phyloP scores from a whole-genome alignment of 2,888 invertebrate genomes.

The Serrognathus titanus region DNA sequence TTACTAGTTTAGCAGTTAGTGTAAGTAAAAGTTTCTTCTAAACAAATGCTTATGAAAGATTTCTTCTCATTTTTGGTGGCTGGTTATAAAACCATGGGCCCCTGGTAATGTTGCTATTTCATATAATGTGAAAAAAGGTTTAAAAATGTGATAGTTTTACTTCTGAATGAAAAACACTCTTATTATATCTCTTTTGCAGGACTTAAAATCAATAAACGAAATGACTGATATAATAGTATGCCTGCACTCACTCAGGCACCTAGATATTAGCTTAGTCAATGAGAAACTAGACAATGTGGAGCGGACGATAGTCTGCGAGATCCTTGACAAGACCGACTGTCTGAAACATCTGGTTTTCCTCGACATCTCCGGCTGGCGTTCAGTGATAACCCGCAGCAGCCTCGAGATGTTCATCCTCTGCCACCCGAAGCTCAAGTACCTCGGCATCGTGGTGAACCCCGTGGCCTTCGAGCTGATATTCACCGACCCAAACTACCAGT shows the following conservation, averaged over 20 bases:
- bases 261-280: constrained; percentile 43
- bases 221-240: constrained; percentile 32
- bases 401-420: constrained; percentile 34
- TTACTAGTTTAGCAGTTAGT: constrained; percentile 58
- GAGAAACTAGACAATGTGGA: constrained; percentile 35
- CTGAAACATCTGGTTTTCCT: constrained; percentile 58
- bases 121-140: too few species aligned
- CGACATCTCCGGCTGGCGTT: constrained; percentile 59
- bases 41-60: too few species aligned
- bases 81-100: too few species aligned
- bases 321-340: constrained; percentile 49
- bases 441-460: constrained; percentile 42
- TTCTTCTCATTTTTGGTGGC: too few species aligned
- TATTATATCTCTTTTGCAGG: constrained; percentile 14
- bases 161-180: too few species aligned
- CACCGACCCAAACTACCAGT: constrained; percentile 27
- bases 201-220: constrained; percentile 20
- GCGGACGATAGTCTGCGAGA: constrained; percentile 44
- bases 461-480: constrained; percentile 38
- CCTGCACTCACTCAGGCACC: constrained; percentile 35
- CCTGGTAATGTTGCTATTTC: too few species aligned
- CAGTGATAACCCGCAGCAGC: constrained; percentile 27
- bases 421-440: constrained; percentile 39
- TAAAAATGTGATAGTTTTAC: too few species aligned
- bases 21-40: constrained; percentile 46